Base-by-base conservation (phyloP, 2,797 vertebrate genomes). In the Sebastes oblongus region DNA sequence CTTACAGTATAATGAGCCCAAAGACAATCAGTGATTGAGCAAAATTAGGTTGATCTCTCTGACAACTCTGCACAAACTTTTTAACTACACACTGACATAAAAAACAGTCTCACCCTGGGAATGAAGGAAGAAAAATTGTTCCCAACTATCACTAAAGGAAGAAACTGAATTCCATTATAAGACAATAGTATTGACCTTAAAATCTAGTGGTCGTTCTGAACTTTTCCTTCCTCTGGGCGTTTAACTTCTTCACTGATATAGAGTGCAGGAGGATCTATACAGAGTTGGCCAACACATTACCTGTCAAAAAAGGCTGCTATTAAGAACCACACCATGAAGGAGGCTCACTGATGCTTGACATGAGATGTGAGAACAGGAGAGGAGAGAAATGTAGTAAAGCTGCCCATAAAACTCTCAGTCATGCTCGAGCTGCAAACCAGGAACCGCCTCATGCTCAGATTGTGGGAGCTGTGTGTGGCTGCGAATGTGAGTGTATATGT, bases 321-420 rank as follows among this genome's bases (percentile, higher is more conserved):
- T 79, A 70, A 86, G 36, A 75, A 69, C 29, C 32, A 25, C n/a
- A 24, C 25, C 8, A 14, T 12, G 66, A 39, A 56, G 32, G 55
- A 77, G 59, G 76, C 29, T 86, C 77, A 83, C 61, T 81, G 83
- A 80, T 75, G 83, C 84, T 72, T 84, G 83, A 78, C 73, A 87
- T 69, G 64, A 82, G 83, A 42, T 73, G 54, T 50, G 58, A 75
- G 62, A 72, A 77, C 67, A 42, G 50, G 25, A 80, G 62, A 76
- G 70, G 20, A 78, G n/a, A 78, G 58, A 80, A 79, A 71, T 61
- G 61, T 13, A 72, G 42, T 77, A 65, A 86, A 85, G 58, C 54
- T 27, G 65, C 13, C n/a, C 18, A 82, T 87, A 84, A 91, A 46
- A 66, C 67, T 24, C 36, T 76, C 66, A 74, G 76, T 83, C 79